Conservation (phyloP, 2,888 invertebrate species). For the Cephus rjabovi region DNA sequence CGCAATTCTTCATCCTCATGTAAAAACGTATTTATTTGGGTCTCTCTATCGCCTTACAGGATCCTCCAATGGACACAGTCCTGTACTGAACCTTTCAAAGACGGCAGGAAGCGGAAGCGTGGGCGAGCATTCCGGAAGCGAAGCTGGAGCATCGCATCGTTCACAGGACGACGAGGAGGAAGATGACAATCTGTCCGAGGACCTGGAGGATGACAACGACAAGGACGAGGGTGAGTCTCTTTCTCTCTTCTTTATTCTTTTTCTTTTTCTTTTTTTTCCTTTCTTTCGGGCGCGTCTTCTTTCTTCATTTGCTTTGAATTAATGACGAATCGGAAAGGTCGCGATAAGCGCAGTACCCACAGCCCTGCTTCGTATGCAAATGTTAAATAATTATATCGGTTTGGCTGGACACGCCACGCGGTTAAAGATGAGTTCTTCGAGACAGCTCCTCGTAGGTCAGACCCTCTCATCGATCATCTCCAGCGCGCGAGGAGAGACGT, state of each 20-base stretch:
- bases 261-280: slow-evolving; percentile 13
- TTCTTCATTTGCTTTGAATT: too few relatives aligned
- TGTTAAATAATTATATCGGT: slow-evolving; percentile 64
- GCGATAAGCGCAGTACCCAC: too few relatives aligned
- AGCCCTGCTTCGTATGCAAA: slow-evolving; percentile 21
- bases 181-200: slow-evolving; percentile 89
- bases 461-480: slow-evolving; percentile 65
- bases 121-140: slow-evolving; percentile 73
- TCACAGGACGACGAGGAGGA: slow-evolving; percentile 83
- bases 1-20: too few relatives aligned
- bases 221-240: slow-evolving; percentile 78
- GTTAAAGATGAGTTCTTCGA: slow-evolving; percentile 52
- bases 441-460: slow-evolving; percentile 53
- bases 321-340: too few relatives aligned
- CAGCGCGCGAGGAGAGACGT: slow-evolving; percentile 49
- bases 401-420: slow-evolving; percentile 48
- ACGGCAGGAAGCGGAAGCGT: slow-evolving; percentile 85
- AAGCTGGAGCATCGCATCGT: slow-evolving; percentile 75
- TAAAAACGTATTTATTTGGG: too few relatives aligned
- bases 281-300: too few relatives aligned
- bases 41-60: slow-evolving; percentile 67
- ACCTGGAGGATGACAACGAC: slow-evolving; percentile 88
- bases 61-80: slow-evolving; percentile 91
- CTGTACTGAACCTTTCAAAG: slow-evolving; percentile 91
- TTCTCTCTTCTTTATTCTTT: too few relatives aligned